These are phyloP conservation scores for Cerastis rubricosa DNA, from an alignment of 2,888 invertebrate genomes.

Conservation along the genomic window DNA sequence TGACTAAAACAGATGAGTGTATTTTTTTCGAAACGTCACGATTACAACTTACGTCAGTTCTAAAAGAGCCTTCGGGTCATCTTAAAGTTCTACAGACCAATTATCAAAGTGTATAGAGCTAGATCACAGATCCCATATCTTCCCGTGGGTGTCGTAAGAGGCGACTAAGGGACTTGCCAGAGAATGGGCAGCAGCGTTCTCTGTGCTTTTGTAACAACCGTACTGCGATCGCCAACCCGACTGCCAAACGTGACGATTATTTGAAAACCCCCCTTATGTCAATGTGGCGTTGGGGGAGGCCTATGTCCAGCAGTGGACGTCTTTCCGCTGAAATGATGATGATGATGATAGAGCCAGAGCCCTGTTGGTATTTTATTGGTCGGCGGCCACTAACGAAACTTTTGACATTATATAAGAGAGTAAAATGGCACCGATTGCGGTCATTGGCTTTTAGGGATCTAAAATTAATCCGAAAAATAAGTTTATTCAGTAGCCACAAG, in stretches of 20 bases:
- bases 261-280: no score
- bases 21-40: not conserved
- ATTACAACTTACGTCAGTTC: not conserved
- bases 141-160: no score
- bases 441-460: not conserved
- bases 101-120: not conserved
- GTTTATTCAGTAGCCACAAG: constrained; percentile 14
- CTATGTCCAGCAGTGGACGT: no score
- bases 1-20: not conserved
- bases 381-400: not conserved
- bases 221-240: no score
- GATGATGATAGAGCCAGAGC: no score
- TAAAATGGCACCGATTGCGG: not conserved
- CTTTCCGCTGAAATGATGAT: no score
- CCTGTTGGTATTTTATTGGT: not conserved
- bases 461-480: not conserved
- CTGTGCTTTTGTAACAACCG: no score
- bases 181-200: no score
- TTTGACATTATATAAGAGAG: not conserved
- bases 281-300: no score
- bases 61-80: not conserved
- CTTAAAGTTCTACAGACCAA: not conserved
- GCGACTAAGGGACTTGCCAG: no score
- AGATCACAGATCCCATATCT: no score
- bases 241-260: no score